Evolutionary conservation across 2,113 vertebrate genomes (phyloP), one percentile per base, ranked within the genome.

Genomic region (Girardinichthys multiradiatus): DNA sequence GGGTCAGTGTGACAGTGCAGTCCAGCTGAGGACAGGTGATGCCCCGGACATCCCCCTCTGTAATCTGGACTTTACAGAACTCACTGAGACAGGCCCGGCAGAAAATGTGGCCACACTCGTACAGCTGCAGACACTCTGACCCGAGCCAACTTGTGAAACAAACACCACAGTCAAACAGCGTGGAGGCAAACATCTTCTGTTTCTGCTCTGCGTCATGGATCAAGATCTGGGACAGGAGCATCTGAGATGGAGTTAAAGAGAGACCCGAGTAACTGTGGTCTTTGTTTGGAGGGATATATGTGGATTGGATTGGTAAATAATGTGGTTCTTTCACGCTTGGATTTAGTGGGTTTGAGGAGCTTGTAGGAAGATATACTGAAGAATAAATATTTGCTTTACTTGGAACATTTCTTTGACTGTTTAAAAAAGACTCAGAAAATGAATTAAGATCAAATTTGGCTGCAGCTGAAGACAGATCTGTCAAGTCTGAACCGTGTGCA

Each of bases 11-110:
- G 6, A 94, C 94, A 67, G 89, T 37, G 72, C 97, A 98, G 76
- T 94, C 87, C 15, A 92, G 91, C 74, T 96, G 93, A 4, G 95
- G 96, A 68, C 97, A 98, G 80, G 93, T 94, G 87, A 97, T 95
- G 5, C 90, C 93, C 3, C 66, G 91, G 45, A 97, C 94, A 62
- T 95, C 95, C 0, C 97, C 97, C 0, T 97, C 95, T 79, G 83
- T 93, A 86, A 98, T 98, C 86, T 94, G 95, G 62, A 96, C 91
- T 80, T 92, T 94, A 83, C 95, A 98, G 90, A 96, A 95, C 90
- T 95, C 90, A 57, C 93, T 88, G 37, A 97, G 89, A 91, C 96
- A 98, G 1, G 87, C 77, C 70, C 79, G 92, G 84, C 97, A 98
- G 92, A 95, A 96, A 21, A 97, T 91, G 4, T 98, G 97, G 48